These are phyloP conservation scores for Prionace glauca DNA, from an alignment of 2,797 vertebrate genomes.

Conservation along the genomic window DNA sequence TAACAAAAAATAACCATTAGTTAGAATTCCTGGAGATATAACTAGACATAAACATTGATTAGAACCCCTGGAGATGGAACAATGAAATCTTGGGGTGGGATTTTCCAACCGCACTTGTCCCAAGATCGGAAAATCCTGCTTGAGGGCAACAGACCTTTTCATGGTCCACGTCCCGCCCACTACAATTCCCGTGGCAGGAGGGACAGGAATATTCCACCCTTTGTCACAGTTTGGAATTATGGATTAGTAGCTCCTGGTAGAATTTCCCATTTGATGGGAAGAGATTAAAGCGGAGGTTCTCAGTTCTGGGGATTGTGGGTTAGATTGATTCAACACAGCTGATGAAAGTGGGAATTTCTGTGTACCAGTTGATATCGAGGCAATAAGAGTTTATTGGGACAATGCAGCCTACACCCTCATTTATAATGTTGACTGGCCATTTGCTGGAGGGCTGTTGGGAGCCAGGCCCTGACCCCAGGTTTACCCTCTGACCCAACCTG, in stretches of 20 bases:
- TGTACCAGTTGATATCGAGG: not conserved
- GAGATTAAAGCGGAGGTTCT: not conserved
- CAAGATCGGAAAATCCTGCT: no score
- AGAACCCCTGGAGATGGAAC: not conserved
- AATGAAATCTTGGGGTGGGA: not conserved
- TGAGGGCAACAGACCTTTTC: no score
- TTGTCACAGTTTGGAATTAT: not conserved
- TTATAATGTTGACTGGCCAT: not conserved
- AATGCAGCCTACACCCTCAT: not conserved
- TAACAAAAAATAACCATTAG: not conserved
- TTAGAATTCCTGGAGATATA: not conserved
- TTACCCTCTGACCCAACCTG: not conserved
- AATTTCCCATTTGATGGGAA: not conserved
- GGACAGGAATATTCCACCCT: not conserved
- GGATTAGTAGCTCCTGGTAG: not conserved
- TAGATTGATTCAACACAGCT: not conserved
- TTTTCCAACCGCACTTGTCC: no score
- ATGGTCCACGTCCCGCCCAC: no score
- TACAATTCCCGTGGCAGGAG: no score
- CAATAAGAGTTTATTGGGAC: not conserved
- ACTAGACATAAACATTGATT: not conserved
- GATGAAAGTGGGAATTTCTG: not conserved
- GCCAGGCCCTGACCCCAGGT: not conserved
- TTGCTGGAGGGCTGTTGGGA: not conserved
- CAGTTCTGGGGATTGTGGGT: not conserved